These are phyloP conservation scores for Pseudolaguvia tuberculata DNA, from an alignment of 2,113 vertebrate genomes.

Conservation along the genomic window DNA sequence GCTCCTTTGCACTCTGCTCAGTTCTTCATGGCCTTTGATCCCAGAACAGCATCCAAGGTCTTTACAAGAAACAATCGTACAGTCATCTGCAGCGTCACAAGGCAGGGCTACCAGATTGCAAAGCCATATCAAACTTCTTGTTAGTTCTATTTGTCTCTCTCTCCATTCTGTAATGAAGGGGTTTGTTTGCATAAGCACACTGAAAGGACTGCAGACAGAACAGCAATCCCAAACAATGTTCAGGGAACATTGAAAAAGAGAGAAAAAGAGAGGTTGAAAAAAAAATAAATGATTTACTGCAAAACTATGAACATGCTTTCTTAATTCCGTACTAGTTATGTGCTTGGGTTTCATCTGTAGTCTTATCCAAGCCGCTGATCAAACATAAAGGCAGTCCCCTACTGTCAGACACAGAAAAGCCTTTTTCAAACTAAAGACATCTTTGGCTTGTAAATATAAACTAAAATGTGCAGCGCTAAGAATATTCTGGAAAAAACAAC, in stretches of 20 bases:
- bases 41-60: too few relatives aligned
- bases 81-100: too few relatives aligned
- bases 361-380: constrained; percentile 54
- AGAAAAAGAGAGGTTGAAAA: background rate
- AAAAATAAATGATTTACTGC: constrained; percentile 15
- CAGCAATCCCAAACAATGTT: background rate
- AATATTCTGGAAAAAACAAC: background rate
- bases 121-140: too few relatives aligned
- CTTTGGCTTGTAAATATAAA: background rate
- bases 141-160: too few relatives aligned
- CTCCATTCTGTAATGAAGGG: background rate
- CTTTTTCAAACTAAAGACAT: background rate
- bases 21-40: too few relatives aligned
- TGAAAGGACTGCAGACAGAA: background rate
- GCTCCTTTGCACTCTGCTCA: too few relatives aligned
- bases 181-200: background rate
- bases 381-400: constrained; percentile 11
- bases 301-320: background rate
- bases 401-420: constrained; percentile 21
- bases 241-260: background rate
- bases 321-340: constrained; percentile 42
- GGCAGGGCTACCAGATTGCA: too few relatives aligned
- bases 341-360: constrained; percentile 55
- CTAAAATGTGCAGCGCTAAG: constrained; percentile 10
- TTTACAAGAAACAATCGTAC: too few relatives aligned